phyloP scores from a whole-genome alignment of 2,113 vertebrate genomes.

The Suncus etruscus region DNA sequence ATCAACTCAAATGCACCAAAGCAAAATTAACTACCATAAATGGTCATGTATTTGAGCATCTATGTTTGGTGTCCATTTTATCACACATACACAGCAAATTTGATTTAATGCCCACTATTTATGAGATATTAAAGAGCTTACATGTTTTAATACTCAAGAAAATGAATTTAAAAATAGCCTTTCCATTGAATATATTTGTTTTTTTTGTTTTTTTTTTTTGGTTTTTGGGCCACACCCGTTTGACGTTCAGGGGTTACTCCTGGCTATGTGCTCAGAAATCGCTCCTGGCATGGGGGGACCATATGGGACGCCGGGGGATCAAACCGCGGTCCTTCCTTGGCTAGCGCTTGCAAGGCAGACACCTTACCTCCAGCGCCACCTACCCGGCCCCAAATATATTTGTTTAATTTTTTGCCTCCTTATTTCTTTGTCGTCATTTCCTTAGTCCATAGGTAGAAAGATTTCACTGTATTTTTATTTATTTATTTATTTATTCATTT shows the following conservation, averaged over 20 bases:
- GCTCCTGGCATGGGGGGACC: too few relatives aligned
- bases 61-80: slow-evolving; percentile 1
- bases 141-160: background rate
- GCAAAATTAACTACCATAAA: background rate
- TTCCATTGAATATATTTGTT: background rate
- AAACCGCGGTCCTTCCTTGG: too few relatives aligned
- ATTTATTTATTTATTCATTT: background rate
- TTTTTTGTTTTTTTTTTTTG: too few relatives aligned
- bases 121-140: background rate
- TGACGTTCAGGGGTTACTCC: too few relatives aligned
- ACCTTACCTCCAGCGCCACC: too few relatives aligned
- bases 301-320: too few relatives aligned
- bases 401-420: too few relatives aligned
- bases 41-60: background rate
- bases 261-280: too few relatives aligned
- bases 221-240: too few relatives aligned
- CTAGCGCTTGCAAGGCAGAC: too few relatives aligned
- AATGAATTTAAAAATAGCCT: slow-evolving; percentile 6
- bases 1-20: slow-evolving; percentile 34
- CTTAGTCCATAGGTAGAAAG: background rate
- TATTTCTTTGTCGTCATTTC: too few relatives aligned
- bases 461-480: background rate
- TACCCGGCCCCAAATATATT: too few relatives aligned
- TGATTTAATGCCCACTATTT: slow-evolving; percentile 6
- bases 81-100: background rate